These are phyloP conservation scores for Tachysurus fulvidraco DNA, from an alignment of 2,113 vertebrate species.

Conservation along the genomic window DNA sequence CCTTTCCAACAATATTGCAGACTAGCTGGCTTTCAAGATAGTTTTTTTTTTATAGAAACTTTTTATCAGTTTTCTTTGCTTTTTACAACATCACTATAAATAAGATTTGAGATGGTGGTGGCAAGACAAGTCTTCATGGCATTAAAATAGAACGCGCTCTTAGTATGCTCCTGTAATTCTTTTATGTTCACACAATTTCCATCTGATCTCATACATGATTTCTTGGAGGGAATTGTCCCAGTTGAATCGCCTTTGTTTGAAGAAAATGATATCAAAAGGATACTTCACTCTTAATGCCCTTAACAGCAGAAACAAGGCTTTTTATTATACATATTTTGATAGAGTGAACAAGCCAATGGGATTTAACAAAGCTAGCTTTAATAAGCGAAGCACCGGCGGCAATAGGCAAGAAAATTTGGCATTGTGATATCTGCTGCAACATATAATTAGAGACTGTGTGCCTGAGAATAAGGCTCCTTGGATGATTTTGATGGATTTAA, in stretches of 20 bases:
- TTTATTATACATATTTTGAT: constrained; percentile 1
- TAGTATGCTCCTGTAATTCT: constrained; percentile 18
- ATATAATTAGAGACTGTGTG: not conserved
- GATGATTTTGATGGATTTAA: not conserved
- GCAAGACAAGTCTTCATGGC: not conserved
- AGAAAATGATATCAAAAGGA: constrained; percentile 23
- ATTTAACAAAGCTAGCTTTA: not conserved
- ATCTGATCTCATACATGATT: constrained; percentile 18
- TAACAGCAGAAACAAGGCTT: not conserved
- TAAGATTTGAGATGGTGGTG: no score
- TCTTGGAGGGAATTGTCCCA: not conserved
- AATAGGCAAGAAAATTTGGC: not conserved
- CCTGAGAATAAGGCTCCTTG: no score
- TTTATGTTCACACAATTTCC: constrained; percentile 37
- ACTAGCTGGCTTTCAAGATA: no score
- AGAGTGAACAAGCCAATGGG: not conserved
- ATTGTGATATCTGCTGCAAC: not conserved
- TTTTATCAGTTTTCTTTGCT: constrained; percentile 31
- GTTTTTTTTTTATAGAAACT: constrained; percentile 25
- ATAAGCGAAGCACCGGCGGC: not conserved
- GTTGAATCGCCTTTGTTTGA: constrained; percentile 30
- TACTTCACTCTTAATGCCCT: not conserved
- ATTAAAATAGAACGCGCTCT: constrained; percentile 36
- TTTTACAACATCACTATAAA: not conserved
- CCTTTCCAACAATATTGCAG: not conserved